phyloP scores from a whole-genome alignment of 2,797 vertebrate genomes.

The Parotocinclus haroldoi region DNA sequence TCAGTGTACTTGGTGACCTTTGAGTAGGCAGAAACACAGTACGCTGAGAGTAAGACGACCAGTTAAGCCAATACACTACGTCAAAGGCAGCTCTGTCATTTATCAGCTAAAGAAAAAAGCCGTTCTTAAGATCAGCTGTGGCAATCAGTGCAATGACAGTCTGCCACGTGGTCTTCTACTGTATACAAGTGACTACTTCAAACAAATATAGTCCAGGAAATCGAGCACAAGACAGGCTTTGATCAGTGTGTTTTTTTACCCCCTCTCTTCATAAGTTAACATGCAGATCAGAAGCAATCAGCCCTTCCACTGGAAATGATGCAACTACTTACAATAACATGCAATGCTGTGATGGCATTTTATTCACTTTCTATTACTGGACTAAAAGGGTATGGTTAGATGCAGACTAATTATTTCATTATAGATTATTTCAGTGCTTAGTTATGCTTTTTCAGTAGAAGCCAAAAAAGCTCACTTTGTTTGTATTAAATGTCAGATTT shows the following conservation, averaged over 20 bases:
- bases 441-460: background rate
- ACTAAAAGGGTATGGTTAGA: background rate
- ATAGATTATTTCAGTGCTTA: background rate
- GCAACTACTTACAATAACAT: constrained; percentile 5
- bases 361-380: background rate
- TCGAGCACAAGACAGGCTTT: constrained; percentile 10
- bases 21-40: constrained; percentile 1
- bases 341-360: background rate
- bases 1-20: no score
- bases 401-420: background rate
- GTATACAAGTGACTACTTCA: constrained; percentile 11
- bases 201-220: constrained; percentile 1
- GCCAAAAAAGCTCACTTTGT: no score
- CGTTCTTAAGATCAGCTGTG: constrained; percentile 7
- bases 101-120: constrained; percentile 11
- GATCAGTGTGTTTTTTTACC: background rate
- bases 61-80: background rate
- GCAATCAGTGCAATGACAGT: constrained; percentile 8
- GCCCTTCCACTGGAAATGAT: background rate
- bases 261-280: background rate
- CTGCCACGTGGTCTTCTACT: background rate
- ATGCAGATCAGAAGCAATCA: constrained; percentile 6
- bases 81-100: constrained; percentile 22
- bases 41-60: background rate
- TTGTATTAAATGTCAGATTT: no score